phyloP scores from a whole-genome alignment of 2,797 vertebrate species.

The Danio aesculapii region DNA sequence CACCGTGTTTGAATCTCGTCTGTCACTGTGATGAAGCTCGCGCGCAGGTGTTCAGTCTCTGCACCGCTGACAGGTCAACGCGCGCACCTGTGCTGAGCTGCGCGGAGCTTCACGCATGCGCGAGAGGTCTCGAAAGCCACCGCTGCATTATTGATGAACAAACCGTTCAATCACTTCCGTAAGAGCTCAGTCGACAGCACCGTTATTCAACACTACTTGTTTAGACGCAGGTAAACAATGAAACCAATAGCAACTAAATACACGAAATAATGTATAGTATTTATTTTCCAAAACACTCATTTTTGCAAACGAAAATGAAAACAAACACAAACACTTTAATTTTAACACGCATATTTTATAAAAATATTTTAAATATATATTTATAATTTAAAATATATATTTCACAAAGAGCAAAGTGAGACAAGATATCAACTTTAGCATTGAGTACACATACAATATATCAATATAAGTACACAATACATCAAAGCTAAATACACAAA shows the following conservation, averaged over 20 bases:
- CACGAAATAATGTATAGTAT: not conserved
- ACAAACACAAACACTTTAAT: too few relatives aligned
- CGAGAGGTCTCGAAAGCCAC: not conserved
- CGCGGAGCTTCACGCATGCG: not conserved
- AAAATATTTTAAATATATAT: too few relatives aligned
- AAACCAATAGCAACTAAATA: conserved; percentile 4
- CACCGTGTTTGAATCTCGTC: conserved; percentile 28
- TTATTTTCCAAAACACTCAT: too few relatives aligned
- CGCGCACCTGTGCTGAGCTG: not conserved
- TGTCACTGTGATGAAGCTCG: conserved; percentile 3
- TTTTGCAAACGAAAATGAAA: not conserved
- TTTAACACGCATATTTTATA: too few relatives aligned
- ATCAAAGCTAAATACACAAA: not conserved
- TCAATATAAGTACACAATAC: too few relatives aligned
- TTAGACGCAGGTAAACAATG: not conserved
- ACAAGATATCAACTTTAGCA: too few relatives aligned
- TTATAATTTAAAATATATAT: too few relatives aligned
- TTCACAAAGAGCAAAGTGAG: not conserved
- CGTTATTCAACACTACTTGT: conserved; percentile 19
- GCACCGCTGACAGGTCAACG: conserved; percentile 23
- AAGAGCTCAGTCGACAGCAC: not conserved
- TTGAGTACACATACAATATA: too few relatives aligned
- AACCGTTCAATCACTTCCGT: conserved; percentile 60
- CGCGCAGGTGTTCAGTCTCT: conserved; percentile 10
- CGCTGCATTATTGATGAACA: conserved; percentile 75